Evolutionary conservation across 2,113 vertebrate genomes (phyloP).

Genomic region (Corythornis cristatus): DNA sequence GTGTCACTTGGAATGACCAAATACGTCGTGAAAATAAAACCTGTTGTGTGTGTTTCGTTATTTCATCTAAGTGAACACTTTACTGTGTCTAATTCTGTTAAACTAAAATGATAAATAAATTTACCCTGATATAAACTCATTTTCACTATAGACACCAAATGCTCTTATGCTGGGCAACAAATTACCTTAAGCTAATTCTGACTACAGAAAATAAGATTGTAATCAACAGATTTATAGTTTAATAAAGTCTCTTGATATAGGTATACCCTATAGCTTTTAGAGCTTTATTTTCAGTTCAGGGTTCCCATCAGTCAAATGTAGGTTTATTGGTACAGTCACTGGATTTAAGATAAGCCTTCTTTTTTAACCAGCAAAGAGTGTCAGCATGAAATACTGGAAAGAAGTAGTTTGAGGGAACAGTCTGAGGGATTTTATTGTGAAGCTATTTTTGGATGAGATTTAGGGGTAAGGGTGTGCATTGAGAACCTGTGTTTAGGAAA

Average conservation of each 20-base stretch:
- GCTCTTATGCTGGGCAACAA: constrained; percentile 24
- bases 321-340: constrained; percentile 9
- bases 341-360: not conserved
- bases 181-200: constrained; percentile 51
- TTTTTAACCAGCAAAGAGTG: not conserved
- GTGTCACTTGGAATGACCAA: not conserved
- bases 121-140: constrained; percentile 26
- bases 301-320: constrained; percentile 9
- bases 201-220: constrained; percentile 29
- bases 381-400: not conserved
- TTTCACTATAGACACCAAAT: constrained; percentile 25
- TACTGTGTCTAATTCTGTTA: not conserved
- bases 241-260: constrained; percentile 24
- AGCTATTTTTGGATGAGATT: not conserved
- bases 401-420: not conserved
- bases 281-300: constrained; percentile 18
- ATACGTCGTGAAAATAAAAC: not conserved
- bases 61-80: not conserved
- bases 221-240: constrained; percentile 41
- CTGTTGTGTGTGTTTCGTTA: not conserved
- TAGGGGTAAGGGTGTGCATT: not conserved
- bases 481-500: not conserved
- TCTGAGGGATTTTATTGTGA: not conserved
- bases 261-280: constrained; percentile 10
- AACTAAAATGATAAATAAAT: constrained; percentile 47